phyloP scores from a whole-genome alignment of 30 jellyfish, hydroid and myxozoan genomes.

The Hydractinia symbiolongicarpus region DNA sequence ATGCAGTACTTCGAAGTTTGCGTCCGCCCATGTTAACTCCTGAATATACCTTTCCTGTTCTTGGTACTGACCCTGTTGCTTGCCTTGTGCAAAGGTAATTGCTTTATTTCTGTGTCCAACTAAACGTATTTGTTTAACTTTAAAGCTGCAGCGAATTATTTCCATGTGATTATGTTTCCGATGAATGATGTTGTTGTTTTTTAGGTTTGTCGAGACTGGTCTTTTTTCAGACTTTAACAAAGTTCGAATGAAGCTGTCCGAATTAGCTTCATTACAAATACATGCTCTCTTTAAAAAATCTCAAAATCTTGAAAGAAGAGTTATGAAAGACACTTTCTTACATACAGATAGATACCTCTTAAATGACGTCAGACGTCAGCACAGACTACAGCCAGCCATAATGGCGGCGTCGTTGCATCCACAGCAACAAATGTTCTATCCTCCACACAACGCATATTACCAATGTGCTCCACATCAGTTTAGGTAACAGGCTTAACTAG shows the following conservation, averaged over 20 bases:
- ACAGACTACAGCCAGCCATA: not conserved
- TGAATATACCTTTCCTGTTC: conserved; percentile 57
- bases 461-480: conserved; percentile 12
- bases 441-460: conserved; percentile 14
- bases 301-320: conserved; percentile 49
- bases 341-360: conserved; percentile 6
- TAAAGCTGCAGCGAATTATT: no score
- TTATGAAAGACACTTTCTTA: conserved; percentile 51
- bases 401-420: conserved; percentile 3
- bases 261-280: conserved; percentile 58
- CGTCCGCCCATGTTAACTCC: conserved; percentile 63
- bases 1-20: conserved; percentile 58
- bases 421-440: conserved; percentile 11
- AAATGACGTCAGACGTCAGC: not conserved
- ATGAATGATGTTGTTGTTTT: conserved; percentile 9
- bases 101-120: not conserved
- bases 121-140: no score
- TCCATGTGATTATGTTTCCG: no score
- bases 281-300: conserved; percentile 61
- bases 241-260: conserved; percentile 65
- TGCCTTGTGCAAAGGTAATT: conserved; percentile 75
- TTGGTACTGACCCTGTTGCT: conserved; percentile 66
- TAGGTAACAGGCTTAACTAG: not conserved
- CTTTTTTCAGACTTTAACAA: conserved; percentile 63
- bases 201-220: conserved; percentile 80